Evolutionary conservation across 37 sponge, comb jelly and placozoan genomes (phyloP), one percentile per base, ranked within the genome.

Genomic region (Aplysina aerophoba): DNA sequence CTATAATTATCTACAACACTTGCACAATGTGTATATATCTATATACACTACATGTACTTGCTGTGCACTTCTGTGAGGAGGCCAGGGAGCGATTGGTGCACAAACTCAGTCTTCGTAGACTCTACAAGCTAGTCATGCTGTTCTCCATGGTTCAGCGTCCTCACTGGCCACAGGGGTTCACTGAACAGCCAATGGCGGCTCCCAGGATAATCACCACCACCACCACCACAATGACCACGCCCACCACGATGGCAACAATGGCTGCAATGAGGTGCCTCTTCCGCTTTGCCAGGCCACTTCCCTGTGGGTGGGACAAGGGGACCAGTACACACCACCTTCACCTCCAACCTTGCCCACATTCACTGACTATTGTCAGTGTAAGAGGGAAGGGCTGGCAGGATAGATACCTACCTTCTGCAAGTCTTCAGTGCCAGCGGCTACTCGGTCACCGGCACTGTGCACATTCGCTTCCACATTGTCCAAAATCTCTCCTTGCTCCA

Each of bases 381-480:
- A 8, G 3, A 8, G 8, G 50, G 50, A 3, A 44, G 3, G 50
- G 6, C 3, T 44, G 50, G 50, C 50, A 44, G 50, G 6, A 69
- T 27, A 69, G 13, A 4, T 12, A 31, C 73, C 28, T 4, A 75
- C 78, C 78, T 40, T 0, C 38, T 41, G 25, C 22, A 75, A 24
- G 14, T 31, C 53, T 16, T 12, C 24, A n/a, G 53, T 54, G 17
- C 78, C 78, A 17, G 25, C 38, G 41, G 21, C 25, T 0, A 75
- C 78, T 41, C 38, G 38, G 2, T 75, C 78, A 53, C 25, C 41
- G 3, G 78, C 78, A 4, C 12, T 1, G 2, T 53, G 24, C 38
- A 75, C 78, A 22, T 75, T 50, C 22, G 37, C 78, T 40, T 75
- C 50, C 2, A 75, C 38, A 17, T 17, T 36, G 40, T 75, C 78